These are phyloP conservation scores for Drosophila repleta DNA, from an alignment of 1,140 invertebrate species.

Conservation along the genomic window DNA sequence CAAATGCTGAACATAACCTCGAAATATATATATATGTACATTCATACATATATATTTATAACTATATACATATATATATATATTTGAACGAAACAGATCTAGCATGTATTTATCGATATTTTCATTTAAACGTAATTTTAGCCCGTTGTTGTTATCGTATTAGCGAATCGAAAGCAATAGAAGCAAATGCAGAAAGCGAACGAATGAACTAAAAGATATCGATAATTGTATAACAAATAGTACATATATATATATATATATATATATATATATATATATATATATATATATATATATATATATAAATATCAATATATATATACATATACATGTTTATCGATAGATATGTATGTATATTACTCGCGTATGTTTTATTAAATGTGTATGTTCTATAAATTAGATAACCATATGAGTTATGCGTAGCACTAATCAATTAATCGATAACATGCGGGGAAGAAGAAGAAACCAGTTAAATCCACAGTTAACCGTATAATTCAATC, in stretches of 20 bases:
- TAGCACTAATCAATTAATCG: constrained; percentile 8
- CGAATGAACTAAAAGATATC: background rate
- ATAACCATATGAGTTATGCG: background rate
- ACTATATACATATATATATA: background rate
- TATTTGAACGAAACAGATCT: background rate
- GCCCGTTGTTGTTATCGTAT: constrained; percentile 15
- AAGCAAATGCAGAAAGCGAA: background rate
- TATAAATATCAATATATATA: background rate
- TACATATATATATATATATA: background rate
- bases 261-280: background rate
- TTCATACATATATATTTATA: background rate
- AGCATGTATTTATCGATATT: background rate
- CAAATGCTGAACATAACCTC: background rate
- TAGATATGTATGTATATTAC: background rate
- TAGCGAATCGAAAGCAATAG: constrained; percentile 8
- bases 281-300: background rate
- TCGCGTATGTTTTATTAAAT: constrained; percentile 2
- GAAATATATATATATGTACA: constrained; percentile 1
- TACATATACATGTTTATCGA: background rate
- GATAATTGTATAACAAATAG: background rate
- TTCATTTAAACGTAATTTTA: background rate
- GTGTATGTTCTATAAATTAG: constrained; percentile 7
- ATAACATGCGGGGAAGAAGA: background rate
- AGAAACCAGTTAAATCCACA: background rate
- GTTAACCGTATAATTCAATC: constrained; percentile 19